phyloP scores from a whole-genome alignment of 1,140 invertebrate species.

The Trichogramma pretiosum region DNA sequence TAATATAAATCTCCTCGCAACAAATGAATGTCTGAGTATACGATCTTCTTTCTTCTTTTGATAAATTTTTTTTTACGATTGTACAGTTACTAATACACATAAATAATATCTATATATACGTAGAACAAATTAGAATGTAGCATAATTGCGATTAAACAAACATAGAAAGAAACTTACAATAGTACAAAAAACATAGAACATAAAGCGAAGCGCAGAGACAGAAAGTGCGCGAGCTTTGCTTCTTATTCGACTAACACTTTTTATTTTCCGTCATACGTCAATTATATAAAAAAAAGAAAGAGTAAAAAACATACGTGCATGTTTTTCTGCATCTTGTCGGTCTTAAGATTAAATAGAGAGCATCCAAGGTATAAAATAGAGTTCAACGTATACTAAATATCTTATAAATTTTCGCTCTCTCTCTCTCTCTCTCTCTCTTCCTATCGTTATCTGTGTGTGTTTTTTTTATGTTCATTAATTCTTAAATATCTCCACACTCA shows the following conservation, averaged over 20 bases:
- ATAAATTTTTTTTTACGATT: too few relatives aligned
- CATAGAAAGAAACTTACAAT: slow-evolving; percentile 10
- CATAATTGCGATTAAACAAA: slow-evolving; percentile 17
- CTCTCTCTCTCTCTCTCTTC: slow-evolving; percentile 13
- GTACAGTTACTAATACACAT: slow-evolving; percentile 18
- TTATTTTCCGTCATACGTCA: neutral
- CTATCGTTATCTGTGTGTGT: slow-evolving; percentile 6
- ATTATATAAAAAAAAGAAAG: slow-evolving; percentile 6
- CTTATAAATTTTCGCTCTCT: slow-evolving; percentile 13
- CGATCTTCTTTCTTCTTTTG: neutral
- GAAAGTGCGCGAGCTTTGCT: neutral
- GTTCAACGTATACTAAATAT: slow-evolving; percentile 7
- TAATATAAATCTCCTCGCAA: slow-evolving; percentile 1
- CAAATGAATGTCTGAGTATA: slow-evolving; percentile 11
- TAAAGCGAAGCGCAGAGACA: neutral
- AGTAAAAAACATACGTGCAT: slow-evolving; percentile 14
- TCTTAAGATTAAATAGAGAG: slow-evolving; percentile 18
- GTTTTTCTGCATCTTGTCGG: slow-evolving; percentile 10
- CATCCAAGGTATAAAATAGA: slow-evolving; percentile 11
- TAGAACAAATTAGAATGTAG: slow-evolving; percentile 11
- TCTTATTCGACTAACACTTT: neutral
- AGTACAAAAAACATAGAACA: slow-evolving; percentile 11
- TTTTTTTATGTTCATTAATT: slow-evolving; percentile 14
- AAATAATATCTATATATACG: slow-evolving; percentile 12
- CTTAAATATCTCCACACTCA: slow-evolving; percentile 13